phyloP scores from a whole-genome alignment of 2,797 vertebrate species.

The Pogonophryne albipinna region DNA sequence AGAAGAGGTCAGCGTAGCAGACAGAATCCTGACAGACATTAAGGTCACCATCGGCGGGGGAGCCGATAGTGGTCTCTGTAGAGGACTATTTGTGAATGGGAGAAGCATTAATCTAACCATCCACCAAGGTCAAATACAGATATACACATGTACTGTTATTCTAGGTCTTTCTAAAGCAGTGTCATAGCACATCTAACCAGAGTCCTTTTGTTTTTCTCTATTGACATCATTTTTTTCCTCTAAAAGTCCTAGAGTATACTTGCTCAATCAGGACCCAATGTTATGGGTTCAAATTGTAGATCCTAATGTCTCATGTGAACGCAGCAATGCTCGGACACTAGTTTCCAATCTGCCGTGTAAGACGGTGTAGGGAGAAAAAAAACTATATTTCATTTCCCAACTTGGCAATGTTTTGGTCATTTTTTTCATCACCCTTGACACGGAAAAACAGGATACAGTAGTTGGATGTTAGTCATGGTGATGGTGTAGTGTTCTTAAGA shows the following conservation, averaged over 20 bases:
- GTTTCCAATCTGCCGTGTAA: constrained; percentile 45
- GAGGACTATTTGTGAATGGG: constrained; percentile 5
- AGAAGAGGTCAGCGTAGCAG: constrained; percentile 60
- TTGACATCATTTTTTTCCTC: constrained; percentile 15
- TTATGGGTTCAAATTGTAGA: constrained; percentile 50
- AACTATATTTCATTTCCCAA: constrained; percentile 57
- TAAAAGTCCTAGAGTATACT: neutral
- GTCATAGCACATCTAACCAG: neutral
- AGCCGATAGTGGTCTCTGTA: constrained; percentile 7
- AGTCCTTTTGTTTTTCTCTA: constrained; percentile 15
- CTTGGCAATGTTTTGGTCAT: constrained; percentile 49
- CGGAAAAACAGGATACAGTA: constrained; percentile 74
- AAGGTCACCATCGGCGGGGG: constrained; percentile 42
- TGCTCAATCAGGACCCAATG: constrained; percentile 55
- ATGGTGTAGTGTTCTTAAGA: constrained; percentile 65
- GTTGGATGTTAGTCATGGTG: constrained; percentile 80
- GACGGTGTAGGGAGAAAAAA: constrained; percentile 21
- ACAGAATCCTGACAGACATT: constrained; percentile 47
- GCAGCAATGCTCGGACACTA: constrained; percentile 39
- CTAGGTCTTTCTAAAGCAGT: neutral
- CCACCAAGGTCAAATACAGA: constrained; percentile 9
- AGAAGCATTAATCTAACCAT: constrained; percentile 26
- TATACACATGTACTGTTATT: neutral
- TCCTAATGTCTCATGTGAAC: constrained; percentile 49
- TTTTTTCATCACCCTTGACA: constrained; percentile 67